phyloP scores from a whole-genome alignment of 2,113 vertebrate genomes.

The Oplegnathus fasciatus region DNA sequence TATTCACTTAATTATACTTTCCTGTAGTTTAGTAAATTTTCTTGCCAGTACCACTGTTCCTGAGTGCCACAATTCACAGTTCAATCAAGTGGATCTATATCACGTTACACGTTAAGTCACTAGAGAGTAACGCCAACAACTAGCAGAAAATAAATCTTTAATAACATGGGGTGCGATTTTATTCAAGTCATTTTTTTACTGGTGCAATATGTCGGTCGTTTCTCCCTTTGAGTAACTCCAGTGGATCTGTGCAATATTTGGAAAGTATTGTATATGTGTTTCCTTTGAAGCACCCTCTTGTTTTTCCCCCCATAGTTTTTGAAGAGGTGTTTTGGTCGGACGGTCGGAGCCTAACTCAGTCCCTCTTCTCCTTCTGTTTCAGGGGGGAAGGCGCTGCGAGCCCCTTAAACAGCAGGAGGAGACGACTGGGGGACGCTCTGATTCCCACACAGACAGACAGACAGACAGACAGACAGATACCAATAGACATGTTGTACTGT shows the following conservation, averaged over 20 bases:
- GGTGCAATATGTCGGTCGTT: neutral
- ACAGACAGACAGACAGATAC: slow-evolving; percentile 30
- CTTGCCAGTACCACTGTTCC: neutral
- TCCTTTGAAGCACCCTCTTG: slow-evolving; percentile 49
- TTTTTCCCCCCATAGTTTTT: slow-evolving; percentile 69
- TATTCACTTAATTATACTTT: neutral
- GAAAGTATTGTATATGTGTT: neutral
- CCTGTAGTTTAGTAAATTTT: neutral
- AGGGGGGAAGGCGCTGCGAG: slow-evolving; percentile 86
- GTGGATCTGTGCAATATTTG: neutral
- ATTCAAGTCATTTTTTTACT: neutral
- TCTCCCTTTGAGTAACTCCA: neutral
- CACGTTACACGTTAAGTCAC: neutral
- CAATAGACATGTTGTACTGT: slow-evolving; percentile 17
- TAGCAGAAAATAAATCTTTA: slow-evolving; percentile 20
- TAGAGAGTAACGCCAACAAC: neutral
- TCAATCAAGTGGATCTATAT: slow-evolving; percentile 42
- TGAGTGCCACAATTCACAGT: slow-evolving; percentile 69
- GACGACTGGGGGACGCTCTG: slow-evolving; percentile 75
- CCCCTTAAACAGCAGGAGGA: slow-evolving; percentile 89
- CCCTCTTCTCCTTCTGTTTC: slow-evolving; percentile 89
- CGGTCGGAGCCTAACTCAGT: slow-evolving; percentile 83
- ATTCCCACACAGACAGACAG: slow-evolving; percentile 36
- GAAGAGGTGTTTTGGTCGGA: slow-evolving; percentile 72
- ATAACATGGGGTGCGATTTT: neutral